These are phyloP conservation scores for Nothobranchius furzeri DNA, from an alignment of 2,113 vertebrate genomes.

Conservation along the genomic window DNA sequence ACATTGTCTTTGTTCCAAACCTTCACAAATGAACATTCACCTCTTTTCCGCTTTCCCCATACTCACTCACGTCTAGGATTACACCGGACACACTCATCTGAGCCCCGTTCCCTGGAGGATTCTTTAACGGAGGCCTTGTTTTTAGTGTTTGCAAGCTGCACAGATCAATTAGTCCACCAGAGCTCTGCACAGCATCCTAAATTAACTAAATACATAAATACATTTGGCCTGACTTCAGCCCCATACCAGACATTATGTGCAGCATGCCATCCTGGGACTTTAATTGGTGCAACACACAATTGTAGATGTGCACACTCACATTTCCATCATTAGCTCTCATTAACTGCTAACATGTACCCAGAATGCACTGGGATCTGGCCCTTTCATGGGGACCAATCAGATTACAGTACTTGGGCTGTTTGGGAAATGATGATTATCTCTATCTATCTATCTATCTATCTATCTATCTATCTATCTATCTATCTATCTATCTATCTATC, in stretches of 20 bases:
- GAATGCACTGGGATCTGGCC: slow-evolving; percentile 38
- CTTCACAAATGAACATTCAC: too few species aligned
- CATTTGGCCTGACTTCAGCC: slow-evolving; percentile 68
- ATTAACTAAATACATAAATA: slow-evolving; percentile 77
- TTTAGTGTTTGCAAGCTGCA: slow-evolving; percentile 37
- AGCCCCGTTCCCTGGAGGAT: slow-evolving; percentile 42
- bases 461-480: slow-evolving; percentile 20
- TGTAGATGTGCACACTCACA: slow-evolving; percentile 40
- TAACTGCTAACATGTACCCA: slow-evolving; percentile 53
- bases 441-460: slow-evolving; percentile 20
- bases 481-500: slow-evolving; percentile 20
- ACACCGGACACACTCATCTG: slow-evolving; percentile 11
- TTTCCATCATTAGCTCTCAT: slow-evolving; percentile 54
- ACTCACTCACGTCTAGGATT: background rate
- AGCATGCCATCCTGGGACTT: slow-evolving; percentile 63
- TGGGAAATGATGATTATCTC: slow-evolving; percentile 2
- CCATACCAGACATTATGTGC: slow-evolving; percentile 71
- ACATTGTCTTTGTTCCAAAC: too few species aligned
- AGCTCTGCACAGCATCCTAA: slow-evolving; percentile 71
- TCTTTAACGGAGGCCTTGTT: slow-evolving; percentile 62
- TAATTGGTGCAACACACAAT: slow-evolving; percentile 67
- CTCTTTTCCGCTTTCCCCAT: too few species aligned
- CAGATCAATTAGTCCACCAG: slow-evolving; percentile 69
- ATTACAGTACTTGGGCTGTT: slow-evolving; percentile 55
- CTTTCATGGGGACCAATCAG: slow-evolving; percentile 58